phyloP scores from a whole-genome alignment of 2,797 vertebrate species.

The Taeniopygia guttata region DNA sequence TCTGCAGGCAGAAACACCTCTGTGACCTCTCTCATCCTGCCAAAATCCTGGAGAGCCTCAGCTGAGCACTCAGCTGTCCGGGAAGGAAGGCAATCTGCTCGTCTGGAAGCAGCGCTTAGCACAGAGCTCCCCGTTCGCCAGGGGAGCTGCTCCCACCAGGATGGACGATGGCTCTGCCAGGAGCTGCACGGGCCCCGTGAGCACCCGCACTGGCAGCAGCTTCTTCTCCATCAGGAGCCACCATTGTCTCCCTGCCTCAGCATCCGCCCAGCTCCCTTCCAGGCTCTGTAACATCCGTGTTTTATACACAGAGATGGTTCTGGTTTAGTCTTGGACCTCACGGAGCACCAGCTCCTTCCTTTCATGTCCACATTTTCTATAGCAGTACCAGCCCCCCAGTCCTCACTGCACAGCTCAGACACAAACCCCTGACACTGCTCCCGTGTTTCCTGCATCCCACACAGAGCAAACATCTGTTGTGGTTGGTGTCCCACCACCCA shows the following conservation, averaged over 20 bases:
- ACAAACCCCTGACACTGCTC: neutral
- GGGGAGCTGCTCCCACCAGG: neutral
- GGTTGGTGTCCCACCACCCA: neutral
- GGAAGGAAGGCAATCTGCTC: neutral
- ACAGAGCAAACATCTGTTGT: neutral
- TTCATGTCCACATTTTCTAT: neutral
- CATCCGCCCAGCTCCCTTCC: neutral
- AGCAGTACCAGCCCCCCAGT: neutral
- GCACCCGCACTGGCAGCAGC: neutral
- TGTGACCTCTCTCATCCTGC: neutral
- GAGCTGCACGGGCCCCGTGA: fast-evolving
- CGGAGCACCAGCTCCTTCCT: neutral
- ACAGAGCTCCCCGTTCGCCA: fast-evolving
- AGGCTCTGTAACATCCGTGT: neutral
- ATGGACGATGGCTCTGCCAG: neutral
- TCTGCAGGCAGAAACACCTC: neutral
- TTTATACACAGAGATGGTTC: neutral
- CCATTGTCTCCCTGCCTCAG: neutral
- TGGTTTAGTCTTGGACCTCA: neutral
- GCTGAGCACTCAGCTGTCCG: neutral
- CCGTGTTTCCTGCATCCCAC: neutral
- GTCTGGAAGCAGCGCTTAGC: neutral
- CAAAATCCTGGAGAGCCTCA: neutral
- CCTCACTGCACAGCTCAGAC: neutral
- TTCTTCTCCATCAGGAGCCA: neutral